phyloP scores from a whole-genome alignment of 92 coral and sea anemone genomes.

The Chrysogorgia sp. region DNA sequence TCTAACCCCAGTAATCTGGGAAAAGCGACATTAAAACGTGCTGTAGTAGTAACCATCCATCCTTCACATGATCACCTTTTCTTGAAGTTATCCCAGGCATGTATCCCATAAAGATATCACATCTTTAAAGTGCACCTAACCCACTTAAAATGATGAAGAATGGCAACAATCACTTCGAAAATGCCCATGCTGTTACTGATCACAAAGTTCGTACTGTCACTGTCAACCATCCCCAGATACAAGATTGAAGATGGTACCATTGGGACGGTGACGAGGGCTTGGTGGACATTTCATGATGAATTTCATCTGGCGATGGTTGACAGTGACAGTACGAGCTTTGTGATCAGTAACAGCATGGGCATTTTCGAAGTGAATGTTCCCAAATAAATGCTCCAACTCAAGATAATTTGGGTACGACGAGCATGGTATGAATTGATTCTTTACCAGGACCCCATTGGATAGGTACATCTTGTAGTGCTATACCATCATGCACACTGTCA shows the following conservation, averaged over 20 bases:
- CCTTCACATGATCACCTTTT: no score
- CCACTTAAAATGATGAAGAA: no score
- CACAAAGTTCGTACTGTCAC: no score
- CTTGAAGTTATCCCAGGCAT: no score
- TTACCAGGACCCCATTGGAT: slow-evolving; percentile 41
- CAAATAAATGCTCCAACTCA: slow-evolving; percentile 36
- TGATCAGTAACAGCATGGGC: slow-evolving; percentile 43
- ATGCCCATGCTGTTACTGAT: no score
- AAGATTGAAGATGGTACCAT: not conserved
- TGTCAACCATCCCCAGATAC: no score
- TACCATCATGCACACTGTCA: no score
- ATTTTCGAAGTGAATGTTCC: slow-evolving; percentile 33
- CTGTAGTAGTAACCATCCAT: no score
- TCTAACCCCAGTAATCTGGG: no score
- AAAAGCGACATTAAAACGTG: no score
- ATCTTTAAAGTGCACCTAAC: not conserved
- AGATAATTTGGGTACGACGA: slow-evolving; percentile 40
- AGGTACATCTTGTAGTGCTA: slow-evolving; percentile 48
- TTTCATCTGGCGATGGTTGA: slow-evolving; percentile 32
- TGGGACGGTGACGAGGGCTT: not conserved
- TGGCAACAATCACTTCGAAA: no score
- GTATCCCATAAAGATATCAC: not conserved
- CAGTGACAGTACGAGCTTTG: slow-evolving; percentile 20
- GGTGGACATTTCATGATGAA: slow-evolving; percentile 3
- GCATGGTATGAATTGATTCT: slow-evolving; percentile 28